Evolutionary conservation across 2,888 invertebrate genomes (phyloP).

Genomic region (Lycaena phlaeas): DNA sequence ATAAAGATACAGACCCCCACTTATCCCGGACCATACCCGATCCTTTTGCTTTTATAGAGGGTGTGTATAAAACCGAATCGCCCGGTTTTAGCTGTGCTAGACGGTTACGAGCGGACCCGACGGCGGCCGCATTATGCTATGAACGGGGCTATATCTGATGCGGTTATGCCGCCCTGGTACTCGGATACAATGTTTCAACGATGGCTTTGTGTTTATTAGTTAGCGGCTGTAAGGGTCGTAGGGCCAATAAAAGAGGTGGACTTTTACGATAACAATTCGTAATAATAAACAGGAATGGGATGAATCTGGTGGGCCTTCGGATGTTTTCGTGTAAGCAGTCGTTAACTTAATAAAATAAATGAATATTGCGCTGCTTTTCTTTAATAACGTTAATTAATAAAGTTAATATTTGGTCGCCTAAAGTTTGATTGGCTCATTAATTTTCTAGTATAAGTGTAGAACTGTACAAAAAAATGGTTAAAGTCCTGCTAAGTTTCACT

Average conservation of each 20-base stretch:
- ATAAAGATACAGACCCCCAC: conserved; percentile 72
- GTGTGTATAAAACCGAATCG: conserved; percentile 73
- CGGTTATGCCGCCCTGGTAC: conserved; percentile 55
- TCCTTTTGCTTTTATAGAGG: conserved; percentile 73
- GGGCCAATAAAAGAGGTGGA: conserved; percentile 46
- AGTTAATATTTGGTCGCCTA: too few species aligned
- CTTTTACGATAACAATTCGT: conserved; percentile 25
- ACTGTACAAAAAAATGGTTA: too few species aligned
- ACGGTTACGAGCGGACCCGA: conserved; percentile 67
- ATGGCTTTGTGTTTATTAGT: conserved; percentile 47
- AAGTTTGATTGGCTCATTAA: too few species aligned
- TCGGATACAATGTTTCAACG: conserved; percentile 54
- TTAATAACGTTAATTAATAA: conserved; percentile 1
- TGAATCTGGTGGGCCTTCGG: conserved; percentile 15
- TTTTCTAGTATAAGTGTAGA: too few species aligned
- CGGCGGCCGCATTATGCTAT: conserved; percentile 37
- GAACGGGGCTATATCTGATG: conserved; percentile 55
- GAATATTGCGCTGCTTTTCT: conserved; percentile 2
- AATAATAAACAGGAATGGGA: conserved; percentile 33
- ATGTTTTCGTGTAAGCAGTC: conserved; percentile 7
- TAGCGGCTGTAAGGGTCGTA: conserved; percentile 29
- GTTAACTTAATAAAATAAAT: conserved; percentile 6
- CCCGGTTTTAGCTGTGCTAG: conserved; percentile 70
- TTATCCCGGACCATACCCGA: conserved; percentile 68
- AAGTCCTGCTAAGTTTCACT: too few species aligned